Evolutionary conservation across 2,888 invertebrate genomes (phyloP), one percentile per base, ranked within the genome.

Genomic region (Drosophila hawaiiensis): DNA sequence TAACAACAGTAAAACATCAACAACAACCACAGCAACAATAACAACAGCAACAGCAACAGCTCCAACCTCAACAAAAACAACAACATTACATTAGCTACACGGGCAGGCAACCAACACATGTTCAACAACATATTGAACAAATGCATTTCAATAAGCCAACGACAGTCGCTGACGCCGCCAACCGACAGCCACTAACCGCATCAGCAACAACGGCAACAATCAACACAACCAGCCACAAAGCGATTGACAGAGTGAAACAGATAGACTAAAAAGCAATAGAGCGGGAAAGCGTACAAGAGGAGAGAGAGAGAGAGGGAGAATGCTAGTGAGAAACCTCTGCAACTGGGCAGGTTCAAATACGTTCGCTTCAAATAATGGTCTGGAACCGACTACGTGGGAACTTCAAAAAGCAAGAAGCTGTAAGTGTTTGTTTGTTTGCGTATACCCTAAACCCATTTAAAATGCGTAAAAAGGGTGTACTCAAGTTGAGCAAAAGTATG

Each of bases 101-200:
- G 62, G 29, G 25, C 72, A 70, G 50, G 43, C 67, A 79, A 60
- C 78, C 75, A 86, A 85, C 86, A 85, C 86, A 86, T 86, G 89
- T 86, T 83, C 70, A 84, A 89, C 86, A 87, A 84, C 89, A 89
- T 85, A 85, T 85, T 80, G 85, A 85, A 85, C 85, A 85, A 85
- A 85, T 85, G 85, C 85, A 85, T 85, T 85, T 85, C 88, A 88
- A 85, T 85, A 85, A 85, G 85, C 88, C 83, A 88, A 85, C 88
- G 74, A 76, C 88, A 74, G 74, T 66, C 75, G 76, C 78, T 76
- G 79, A 73, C 68, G 73, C 68, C 76, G 35, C n/a, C 58, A 71
- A 58, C 60, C 80, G 63, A 67, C 76, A 70, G 59, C 70, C 39
- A 37, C 22, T 65, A 35, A 63, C 68, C 76, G 33, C 72, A 71